Percentiles rank a stretch among this genome's conserved stretches.
phyloP scores from a whole-genome alignment of 2,888 invertebrate species.

The Epiblema foenella region DNA sequence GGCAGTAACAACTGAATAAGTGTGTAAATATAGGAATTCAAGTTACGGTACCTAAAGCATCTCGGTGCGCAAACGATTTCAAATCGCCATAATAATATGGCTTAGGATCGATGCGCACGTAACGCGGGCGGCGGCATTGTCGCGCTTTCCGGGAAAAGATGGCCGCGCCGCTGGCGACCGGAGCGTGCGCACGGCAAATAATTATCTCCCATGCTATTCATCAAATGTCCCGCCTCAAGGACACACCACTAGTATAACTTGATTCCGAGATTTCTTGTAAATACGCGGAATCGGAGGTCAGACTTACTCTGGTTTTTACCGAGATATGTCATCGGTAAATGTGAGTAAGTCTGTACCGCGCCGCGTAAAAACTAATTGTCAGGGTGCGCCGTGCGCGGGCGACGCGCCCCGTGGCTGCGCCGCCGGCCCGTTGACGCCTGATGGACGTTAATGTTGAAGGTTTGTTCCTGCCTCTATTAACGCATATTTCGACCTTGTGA shows the following conservation, averaged over 20 bases:
- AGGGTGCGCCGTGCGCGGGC: slow-evolving; percentile 30
- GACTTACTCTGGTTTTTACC: neutral
- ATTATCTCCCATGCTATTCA: slow-evolving; percentile 14
- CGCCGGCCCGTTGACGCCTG: neutral
- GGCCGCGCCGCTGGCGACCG: slow-evolving; percentile 47
- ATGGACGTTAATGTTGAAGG: slow-evolving; percentile 5
- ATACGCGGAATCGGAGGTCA: neutral
- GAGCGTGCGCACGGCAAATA: slow-evolving; percentile 26
- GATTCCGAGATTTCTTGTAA: neutral
- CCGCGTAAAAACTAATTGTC: slow-evolving; percentile 30
- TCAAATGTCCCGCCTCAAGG: neutral
- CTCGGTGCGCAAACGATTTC: neutral
- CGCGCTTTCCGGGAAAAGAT: slow-evolving; percentile 73
- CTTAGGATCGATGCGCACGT: slow-evolving; percentile 15
- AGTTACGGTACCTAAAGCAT: neutral
- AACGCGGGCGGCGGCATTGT: slow-evolving; percentile 59
- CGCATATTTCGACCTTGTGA: neutral
- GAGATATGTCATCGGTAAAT: neutral
- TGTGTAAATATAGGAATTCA: neutral
- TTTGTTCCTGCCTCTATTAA: neutral
- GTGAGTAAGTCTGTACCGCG: neutral
- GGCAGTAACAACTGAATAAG: no score
- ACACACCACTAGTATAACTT: neutral
- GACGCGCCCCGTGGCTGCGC: slow-evolving; percentile 3
- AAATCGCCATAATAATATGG: neutral